A percentile compares a stretch with the other conserved stretches of the same genome.
phyloP scores from a whole-genome alignment of 2,888 invertebrate species.

The Hetaerina titia region DNA sequence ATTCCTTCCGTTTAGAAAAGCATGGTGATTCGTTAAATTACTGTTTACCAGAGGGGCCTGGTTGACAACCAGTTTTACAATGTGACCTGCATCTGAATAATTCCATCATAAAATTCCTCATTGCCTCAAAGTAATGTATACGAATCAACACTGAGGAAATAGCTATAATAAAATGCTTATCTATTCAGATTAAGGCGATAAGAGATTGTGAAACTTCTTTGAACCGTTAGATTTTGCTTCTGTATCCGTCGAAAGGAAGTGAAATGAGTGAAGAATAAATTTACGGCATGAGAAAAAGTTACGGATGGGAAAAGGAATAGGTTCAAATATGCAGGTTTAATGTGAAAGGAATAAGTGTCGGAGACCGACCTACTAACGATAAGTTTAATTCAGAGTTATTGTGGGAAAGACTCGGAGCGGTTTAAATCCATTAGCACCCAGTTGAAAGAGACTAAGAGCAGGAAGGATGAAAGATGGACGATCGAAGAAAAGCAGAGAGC shows the following conservation, averaged over 20 bases:
- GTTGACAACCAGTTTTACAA: no score
- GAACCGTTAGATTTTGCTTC: neutral
- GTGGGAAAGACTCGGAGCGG: neutral
- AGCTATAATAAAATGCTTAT: neutral
- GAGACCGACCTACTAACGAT: neutral
- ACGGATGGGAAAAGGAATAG: conserved; percentile 16
- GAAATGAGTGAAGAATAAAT: conserved; percentile 1
- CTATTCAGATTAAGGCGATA: neutral
- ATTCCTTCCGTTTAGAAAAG: no score
- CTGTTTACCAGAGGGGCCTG: no score
- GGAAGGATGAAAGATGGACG: no score
- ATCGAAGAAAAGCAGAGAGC: no score
- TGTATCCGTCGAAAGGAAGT: neutral
- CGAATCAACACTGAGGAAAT: neutral
- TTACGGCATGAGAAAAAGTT: conserved; percentile 16
- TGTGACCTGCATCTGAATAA: neutral
- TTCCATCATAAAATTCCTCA: neutral
- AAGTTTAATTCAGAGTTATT: neutral
- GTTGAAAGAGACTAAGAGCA: neutral
- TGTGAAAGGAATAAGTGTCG: neutral
- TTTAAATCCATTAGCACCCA: conserved; percentile 32
- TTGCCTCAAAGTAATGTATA: neutral
- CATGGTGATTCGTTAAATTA: no score
- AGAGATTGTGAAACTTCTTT: neutral
- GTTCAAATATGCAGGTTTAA: neutral